Percentiles rank a stretch among this genome's conserved stretches.
phyloP scores from a whole-genome alignment of 2,113 vertebrate genomes.

The Coptodon bakossiorum region DNA sequence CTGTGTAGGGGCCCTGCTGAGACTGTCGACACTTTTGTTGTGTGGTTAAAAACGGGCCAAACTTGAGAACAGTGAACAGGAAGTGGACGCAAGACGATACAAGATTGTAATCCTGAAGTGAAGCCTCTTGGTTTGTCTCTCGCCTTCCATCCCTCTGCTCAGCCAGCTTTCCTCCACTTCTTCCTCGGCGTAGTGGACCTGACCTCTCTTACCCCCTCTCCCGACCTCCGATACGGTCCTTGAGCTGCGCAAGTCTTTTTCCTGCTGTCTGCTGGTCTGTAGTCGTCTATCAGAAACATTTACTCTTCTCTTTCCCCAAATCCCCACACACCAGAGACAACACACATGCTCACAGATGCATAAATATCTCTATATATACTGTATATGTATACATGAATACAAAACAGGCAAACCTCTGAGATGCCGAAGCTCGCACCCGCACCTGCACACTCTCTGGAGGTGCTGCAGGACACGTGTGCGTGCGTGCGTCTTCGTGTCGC shows the following conservation, averaged over 20 bases:
- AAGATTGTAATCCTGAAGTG: not conserved
- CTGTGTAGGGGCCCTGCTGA: not conserved
- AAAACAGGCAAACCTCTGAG: constrained; percentile 57
- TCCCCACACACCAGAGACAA: constrained; percentile 67
- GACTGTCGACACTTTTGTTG: not conserved
- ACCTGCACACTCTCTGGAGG: constrained; percentile 3
- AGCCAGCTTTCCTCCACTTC: not conserved
- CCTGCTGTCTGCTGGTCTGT: constrained; percentile 23
- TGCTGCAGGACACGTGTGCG: not conserved
- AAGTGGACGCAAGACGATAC: not conserved
- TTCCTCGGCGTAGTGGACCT: not conserved
- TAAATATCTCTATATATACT: constrained; percentile 19
- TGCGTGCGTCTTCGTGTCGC: constrained; percentile 18
- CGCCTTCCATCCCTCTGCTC: not conserved
- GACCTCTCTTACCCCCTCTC: not conserved
- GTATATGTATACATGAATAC: constrained; percentile 44
- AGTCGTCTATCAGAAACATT: constrained; percentile 46
- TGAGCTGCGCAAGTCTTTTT: not conserved
- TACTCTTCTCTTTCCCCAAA: constrained; percentile 25
- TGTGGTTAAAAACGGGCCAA: not conserved
- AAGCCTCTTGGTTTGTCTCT: not conserved
- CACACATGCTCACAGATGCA: not conserved
- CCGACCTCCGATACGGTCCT: not conserved
- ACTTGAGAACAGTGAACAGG: constrained; percentile 5
- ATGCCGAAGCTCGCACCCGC: constrained; percentile 12